These are phyloP conservation scores for Phthorimaea operculella DNA, from an alignment of 1,140 invertebrate species.

Conservation along the genomic window DNA sequence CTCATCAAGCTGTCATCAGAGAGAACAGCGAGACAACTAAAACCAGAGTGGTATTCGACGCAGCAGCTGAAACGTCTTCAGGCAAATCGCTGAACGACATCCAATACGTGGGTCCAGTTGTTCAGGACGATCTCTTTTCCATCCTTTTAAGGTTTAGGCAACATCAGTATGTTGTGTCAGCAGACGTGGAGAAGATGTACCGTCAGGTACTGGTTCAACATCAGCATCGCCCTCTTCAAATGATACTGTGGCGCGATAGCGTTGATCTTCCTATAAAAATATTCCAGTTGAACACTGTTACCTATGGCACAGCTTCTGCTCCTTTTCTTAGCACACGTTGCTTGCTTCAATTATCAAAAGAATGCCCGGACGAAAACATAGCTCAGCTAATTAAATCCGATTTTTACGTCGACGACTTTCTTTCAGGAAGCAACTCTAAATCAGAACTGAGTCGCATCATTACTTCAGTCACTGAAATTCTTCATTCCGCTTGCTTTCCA, in stretches of 20 bases:
- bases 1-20: constrained; percentile 39
- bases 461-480: constrained; percentile 3
- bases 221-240: constrained; percentile 27
- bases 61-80: constrained; percentile 29
- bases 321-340: constrained; percentile 17
- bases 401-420: constrained; percentile 14
- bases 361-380: not conserved
- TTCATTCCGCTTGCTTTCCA: constrained; percentile 7
- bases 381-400: constrained; percentile 3
- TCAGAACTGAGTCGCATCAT: not conserved
- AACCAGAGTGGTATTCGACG: constrained; percentile 49
- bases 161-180: constrained; percentile 28
- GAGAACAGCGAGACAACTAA: constrained; percentile 31
- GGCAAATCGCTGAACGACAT: constrained; percentile 44
- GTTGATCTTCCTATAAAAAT: constrained; percentile 12
- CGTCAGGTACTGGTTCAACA: constrained; percentile 28
- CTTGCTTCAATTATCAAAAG: constrained; percentile 11
- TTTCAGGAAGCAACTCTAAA: constrained; percentile 7
- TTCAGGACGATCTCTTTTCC: constrained; percentile 48
- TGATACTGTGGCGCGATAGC: constrained; percentile 25
- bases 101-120: constrained; percentile 37
- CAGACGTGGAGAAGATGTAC: constrained; percentile 46
- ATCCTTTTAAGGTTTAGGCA: constrained; percentile 36
- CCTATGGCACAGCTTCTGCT: constrained; percentile 27
- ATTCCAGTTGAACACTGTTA: constrained; percentile 26